Percentiles rank a stretch among this genome's conserved stretches.
These are phyloP conservation scores for Panthera tigris DNA, from an alignment of 2,113 vertebrate species.

Conservation along the genomic window DNA sequence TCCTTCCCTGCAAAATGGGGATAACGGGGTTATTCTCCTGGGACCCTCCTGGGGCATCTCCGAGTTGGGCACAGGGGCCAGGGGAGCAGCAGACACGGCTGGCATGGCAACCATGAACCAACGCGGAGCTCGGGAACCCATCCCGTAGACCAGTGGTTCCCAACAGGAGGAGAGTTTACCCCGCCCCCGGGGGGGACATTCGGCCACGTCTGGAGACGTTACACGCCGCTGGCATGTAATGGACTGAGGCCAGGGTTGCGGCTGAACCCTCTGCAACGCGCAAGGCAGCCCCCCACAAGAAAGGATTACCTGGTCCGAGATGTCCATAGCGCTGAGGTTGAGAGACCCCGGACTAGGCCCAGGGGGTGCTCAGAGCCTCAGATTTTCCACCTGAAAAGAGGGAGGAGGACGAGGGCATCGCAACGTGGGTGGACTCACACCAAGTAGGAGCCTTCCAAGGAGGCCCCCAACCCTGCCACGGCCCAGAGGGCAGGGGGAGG, in stretches of 20 bases:
- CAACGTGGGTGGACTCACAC: neutral
- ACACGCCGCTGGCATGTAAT: too few relatives aligned
- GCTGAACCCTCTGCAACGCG: accelerated
- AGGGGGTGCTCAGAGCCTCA: neutral
- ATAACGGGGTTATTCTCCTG: neutral
- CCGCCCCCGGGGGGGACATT: too few relatives aligned
- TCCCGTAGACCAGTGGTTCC: too few relatives aligned
- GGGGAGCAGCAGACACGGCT: too few relatives aligned
- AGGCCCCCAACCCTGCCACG: neutral
- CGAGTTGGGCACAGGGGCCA: neutral
- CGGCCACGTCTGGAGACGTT: neutral
- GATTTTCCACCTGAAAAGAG: neutral
- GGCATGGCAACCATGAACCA: neutral
- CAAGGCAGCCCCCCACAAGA: too few relatives aligned
- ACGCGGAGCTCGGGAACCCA: neutral
- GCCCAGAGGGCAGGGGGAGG: neutral
- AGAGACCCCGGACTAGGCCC: neutral
- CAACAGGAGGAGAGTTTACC: neutral
- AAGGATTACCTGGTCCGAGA: neutral
- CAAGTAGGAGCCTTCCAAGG: neutral
- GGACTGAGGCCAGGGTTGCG: neutral
- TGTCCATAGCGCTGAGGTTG: neutral
- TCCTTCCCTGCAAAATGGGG: neutral
- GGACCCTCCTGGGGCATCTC: neutral
- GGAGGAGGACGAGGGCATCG: neutral